Percentiles rank a stretch among this genome's conserved stretches.
Evolutionary conservation across 2,113 vertebrate species (phyloP).

Genomic region (Platycercus adscitus): DNA sequence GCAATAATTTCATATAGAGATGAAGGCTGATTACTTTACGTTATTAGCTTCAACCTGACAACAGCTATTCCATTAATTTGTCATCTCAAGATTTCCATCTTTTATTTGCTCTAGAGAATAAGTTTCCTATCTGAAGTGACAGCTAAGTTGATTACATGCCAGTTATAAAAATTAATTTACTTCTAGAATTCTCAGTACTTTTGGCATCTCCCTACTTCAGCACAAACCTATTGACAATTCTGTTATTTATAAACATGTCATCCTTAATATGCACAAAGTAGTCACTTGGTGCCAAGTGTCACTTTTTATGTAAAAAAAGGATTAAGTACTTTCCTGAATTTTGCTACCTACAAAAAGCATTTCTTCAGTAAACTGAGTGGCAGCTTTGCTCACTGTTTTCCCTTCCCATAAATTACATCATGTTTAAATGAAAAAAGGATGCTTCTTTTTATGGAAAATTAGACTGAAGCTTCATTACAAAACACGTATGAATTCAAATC

Average conservation of each 20-base stretch:
- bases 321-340: conserved; percentile 66
- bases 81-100: conserved; percentile 78
- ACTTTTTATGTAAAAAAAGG: conserved; percentile 53
- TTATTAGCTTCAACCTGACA: conserved; percentile 80
- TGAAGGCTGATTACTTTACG: conserved; percentile 77
- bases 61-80: conserved; percentile 80
- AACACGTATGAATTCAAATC: background rate
- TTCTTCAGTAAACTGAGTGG: conserved; percentile 4
- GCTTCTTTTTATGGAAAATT: background rate
- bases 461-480: background rate
- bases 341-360: background rate
- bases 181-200: conserved; percentile 68
- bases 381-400: background rate
- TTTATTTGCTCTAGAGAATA: conserved; percentile 79
- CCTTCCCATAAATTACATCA: background rate
- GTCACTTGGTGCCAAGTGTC: conserved; percentile 70
- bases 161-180: conserved; percentile 82
- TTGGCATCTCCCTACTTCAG: conserved; percentile 73
- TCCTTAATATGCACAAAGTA: conserved; percentile 77
- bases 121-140: conserved; percentile 77
- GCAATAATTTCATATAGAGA: conserved; percentile 78
- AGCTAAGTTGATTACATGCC: conserved; percentile 82
- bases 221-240: conserved; percentile 68
- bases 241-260: conserved; percentile 83
- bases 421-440: background rate